Conservation (phyloP, 2,888 invertebrate species). For the Aspidapion aeneum region DNA sequence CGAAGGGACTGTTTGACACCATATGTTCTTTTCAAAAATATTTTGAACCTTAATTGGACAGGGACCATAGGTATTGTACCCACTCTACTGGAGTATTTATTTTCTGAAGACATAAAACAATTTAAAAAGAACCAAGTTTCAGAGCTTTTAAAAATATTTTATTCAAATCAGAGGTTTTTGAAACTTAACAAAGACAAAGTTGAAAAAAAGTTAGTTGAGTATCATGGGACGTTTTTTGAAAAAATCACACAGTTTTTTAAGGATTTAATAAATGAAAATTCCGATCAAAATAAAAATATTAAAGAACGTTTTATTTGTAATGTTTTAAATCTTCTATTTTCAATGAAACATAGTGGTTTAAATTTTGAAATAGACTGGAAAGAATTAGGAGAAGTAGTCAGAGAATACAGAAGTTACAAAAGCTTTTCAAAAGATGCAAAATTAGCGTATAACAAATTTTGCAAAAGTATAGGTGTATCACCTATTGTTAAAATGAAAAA, state of each 20-base stretch:
- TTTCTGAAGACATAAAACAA: slow-evolving; percentile 57
- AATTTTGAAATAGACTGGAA: slow-evolving; percentile 46
- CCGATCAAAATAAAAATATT: slow-evolving; percentile 43
- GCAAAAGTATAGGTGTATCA: slow-evolving; percentile 44
- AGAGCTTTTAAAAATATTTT: slow-evolving; percentile 63
- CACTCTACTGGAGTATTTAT: slow-evolving; percentile 57
- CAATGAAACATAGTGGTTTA: slow-evolving; percentile 49
- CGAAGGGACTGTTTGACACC: slow-evolving; percentile 64
- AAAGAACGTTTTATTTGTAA: slow-evolving; percentile 57
- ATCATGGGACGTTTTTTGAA: slow-evolving; percentile 51
- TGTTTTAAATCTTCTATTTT: slow-evolving; percentile 54
- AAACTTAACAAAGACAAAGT: slow-evolving; percentile 39
- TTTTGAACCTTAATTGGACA: slow-evolving; percentile 63
- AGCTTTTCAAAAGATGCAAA: slow-evolving; percentile 49
- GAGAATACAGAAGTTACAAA: slow-evolving; percentile 42
- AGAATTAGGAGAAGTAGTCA: slow-evolving; percentile 42
- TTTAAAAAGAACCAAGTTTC: slow-evolving; percentile 66
- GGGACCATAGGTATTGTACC: slow-evolving; percentile 60
- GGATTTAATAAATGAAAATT: slow-evolving; percentile 39
- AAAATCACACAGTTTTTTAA: slow-evolving; percentile 47
- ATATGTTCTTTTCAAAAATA: slow-evolving; percentile 61
- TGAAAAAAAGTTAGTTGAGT: slow-evolving; percentile 38
- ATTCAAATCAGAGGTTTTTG: slow-evolving; percentile 55
- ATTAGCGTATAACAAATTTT: slow-evolving; percentile 49
- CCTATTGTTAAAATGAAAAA: slow-evolving; percentile 39